Conservation (phyloP, 2,888 invertebrate species). For the Gryllus longicercus region DNA sequence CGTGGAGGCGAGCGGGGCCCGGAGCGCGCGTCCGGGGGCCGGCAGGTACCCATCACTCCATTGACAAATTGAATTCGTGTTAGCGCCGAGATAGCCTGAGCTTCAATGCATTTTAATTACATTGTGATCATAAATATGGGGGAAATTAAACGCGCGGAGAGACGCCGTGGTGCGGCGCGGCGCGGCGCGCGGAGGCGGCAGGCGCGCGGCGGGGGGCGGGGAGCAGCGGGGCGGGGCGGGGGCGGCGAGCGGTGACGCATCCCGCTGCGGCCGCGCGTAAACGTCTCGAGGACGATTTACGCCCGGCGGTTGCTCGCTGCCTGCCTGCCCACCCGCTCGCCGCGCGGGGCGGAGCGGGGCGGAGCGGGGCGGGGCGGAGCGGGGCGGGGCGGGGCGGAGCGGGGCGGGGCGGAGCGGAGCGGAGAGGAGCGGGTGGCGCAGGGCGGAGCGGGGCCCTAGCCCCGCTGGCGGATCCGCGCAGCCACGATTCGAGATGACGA, state of each 20-base stretch:
- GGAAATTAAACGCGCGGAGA: neutral
- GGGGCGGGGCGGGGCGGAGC: too few relatives aligned
- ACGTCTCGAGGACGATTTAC: neutral
- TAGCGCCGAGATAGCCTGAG: constrained; percentile 9
- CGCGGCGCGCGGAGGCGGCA: neutral
- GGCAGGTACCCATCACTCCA: constrained; percentile 17
- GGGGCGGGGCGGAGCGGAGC: too few relatives aligned
- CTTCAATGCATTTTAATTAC: constrained; percentile 17
- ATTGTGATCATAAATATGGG: constrained; percentile 17
- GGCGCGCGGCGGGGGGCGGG: neutral
- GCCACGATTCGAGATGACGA: too few relatives aligned
- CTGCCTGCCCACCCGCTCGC: neutral
- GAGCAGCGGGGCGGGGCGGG: neutral
- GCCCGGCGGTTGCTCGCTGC: neutral
- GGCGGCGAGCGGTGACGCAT: neutral
- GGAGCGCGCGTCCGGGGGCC: neutral
- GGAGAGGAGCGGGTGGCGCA: too few relatives aligned
- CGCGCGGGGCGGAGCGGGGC: neutral
- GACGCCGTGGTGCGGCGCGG: neutral
- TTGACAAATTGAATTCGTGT: constrained; percentile 17
- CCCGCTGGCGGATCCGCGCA: too few relatives aligned
- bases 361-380: too few relatives aligned
- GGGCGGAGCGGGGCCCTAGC: too few relatives aligned
- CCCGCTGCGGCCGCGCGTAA: constrained; percentile 1
- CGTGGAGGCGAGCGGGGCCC: neutral